phyloP scores from a whole-genome alignment of 2,797 vertebrate species.

The Tapirus indicus region DNA sequence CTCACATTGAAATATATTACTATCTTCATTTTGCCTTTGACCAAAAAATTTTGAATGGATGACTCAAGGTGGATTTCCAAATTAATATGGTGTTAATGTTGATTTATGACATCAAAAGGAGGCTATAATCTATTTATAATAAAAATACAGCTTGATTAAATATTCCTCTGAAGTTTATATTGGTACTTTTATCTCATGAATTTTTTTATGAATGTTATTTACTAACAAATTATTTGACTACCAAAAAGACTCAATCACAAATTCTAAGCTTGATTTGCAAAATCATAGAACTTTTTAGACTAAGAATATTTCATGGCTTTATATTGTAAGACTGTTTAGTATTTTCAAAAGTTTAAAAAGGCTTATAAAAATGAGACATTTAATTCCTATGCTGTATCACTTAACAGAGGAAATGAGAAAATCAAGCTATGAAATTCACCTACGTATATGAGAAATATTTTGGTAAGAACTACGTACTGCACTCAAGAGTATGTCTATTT shows the following conservation, averaged over 20 bases:
- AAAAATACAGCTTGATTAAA: background rate
- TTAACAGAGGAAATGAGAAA: background rate
- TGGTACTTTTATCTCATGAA: background rate
- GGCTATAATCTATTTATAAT: background rate
- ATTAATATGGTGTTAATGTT: background rate
- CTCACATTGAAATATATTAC: background rate
- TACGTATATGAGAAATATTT: background rate
- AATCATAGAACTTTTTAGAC: background rate
- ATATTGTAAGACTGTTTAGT: background rate
- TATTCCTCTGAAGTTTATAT: background rate
- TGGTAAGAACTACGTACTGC: background rate
- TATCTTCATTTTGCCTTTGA: background rate
- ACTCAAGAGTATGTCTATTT: background rate
- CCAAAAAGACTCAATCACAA: background rate
- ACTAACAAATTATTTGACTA: conserved; percentile 17
- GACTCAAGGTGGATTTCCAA: background rate
- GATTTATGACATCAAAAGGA: background rate
- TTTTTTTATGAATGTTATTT: background rate
- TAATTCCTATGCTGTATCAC: background rate
- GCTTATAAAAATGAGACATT: background rate
- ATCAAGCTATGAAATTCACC: background rate
- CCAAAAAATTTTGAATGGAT: background rate
- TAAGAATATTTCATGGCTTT: background rate
- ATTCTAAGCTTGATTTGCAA: background rate
- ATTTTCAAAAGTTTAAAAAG: background rate